phyloP scores from a whole-genome alignment of 1,140 invertebrate species.

The Cherax quadricarinatus region DNA sequence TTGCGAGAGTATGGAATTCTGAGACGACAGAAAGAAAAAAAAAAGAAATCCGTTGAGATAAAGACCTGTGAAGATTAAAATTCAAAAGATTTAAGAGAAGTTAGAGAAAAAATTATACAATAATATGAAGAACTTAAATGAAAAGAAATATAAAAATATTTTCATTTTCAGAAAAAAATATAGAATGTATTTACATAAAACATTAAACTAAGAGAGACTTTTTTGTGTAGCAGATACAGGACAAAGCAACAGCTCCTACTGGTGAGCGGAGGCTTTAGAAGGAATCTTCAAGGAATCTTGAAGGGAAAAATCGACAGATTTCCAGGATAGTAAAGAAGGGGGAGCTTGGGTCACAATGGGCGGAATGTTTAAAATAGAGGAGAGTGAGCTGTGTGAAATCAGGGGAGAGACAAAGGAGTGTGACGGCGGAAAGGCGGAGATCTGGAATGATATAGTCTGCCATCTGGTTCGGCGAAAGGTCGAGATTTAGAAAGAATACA shows the following conservation, averaged over 20 bases:
- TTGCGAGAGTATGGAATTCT: neutral
- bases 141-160: too few species aligned
- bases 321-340: neutral
- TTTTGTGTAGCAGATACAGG: too few species aligned
- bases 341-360: neutral
- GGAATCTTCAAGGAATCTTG: too few species aligned
- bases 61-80: neutral
- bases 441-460: neutral
- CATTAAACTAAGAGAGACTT: too few species aligned
- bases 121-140: too few species aligned
- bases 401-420: neutral
- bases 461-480: neutral
- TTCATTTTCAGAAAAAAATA: too few species aligned
- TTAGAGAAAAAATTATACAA: neutral
- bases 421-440: neutral
- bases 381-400: neutral
- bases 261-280: too few species aligned
- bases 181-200: too few species aligned
- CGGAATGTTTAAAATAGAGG: neutral
- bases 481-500: neutral
- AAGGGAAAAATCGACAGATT: too few species aligned
- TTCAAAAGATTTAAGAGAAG: neutral
- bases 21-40: neutral
- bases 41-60: too few species aligned
- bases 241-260: too few species aligned